Percentiles rank a stretch among this genome's conserved stretches.
Conservation (phyloP, 2,797 vertebrate genomes). For the Poeciliopsis paucimaculata region DNA sequence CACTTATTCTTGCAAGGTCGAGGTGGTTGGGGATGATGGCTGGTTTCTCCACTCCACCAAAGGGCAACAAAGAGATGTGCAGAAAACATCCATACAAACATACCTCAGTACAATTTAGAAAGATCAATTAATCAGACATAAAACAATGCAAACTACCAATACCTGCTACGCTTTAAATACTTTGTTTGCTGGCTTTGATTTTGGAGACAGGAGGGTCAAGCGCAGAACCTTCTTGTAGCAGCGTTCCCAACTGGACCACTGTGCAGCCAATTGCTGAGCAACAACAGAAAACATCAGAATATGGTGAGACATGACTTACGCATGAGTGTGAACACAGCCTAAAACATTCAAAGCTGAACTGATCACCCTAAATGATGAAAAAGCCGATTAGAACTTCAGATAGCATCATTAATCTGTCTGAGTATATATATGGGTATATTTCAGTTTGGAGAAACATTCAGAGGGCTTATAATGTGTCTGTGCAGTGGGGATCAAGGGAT, state of each 20-base stretch:
- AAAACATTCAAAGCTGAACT: slow-evolving; percentile 60
- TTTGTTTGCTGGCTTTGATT: too few relatives aligned
- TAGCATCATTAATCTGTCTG: slow-evolving; percentile 46
- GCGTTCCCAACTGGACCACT: not conserved
- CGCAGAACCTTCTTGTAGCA: not conserved
- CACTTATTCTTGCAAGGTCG: too few relatives aligned
- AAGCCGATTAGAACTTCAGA: slow-evolving; percentile 62
- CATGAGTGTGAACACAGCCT: slow-evolving; percentile 40
- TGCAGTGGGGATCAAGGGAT: slow-evolving; percentile 8
- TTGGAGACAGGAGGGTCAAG: too few relatives aligned
- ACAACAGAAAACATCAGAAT: slow-evolving; percentile 12
- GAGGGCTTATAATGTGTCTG: slow-evolving; percentile 48
- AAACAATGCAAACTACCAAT: too few relatives aligned
- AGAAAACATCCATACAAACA: not conserved
- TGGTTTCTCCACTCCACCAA: too few relatives aligned
- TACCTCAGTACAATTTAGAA: not conserved
- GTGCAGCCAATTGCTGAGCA: not conserved
- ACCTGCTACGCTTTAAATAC: too few relatives aligned
- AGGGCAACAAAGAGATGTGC: too few relatives aligned
- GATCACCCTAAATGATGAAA: slow-evolving; percentile 47
- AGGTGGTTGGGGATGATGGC: too few relatives aligned
- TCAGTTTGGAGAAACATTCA: slow-evolving; percentile 30
- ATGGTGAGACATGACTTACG: slow-evolving; percentile 27
- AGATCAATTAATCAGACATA: too few relatives aligned
- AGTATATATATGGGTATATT: slow-evolving; percentile 50